A percentile compares a stretch with the other conserved stretches of the same genome.
phyloP scores from a whole-genome alignment of 2,888 invertebrate genomes.

The Pocota personata region DNA sequence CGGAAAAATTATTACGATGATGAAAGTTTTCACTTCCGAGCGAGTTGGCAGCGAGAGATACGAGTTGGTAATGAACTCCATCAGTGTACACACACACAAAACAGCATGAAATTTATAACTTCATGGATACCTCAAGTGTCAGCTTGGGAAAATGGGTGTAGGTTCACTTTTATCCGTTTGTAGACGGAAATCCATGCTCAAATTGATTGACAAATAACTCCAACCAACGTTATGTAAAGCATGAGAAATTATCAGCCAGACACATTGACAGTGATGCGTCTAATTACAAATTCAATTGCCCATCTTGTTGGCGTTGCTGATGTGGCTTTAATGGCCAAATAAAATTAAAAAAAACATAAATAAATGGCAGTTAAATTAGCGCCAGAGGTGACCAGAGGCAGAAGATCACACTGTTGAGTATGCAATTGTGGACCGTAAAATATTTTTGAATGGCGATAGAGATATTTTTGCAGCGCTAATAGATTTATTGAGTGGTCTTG shows the following conservation, averaged over 20 bases:
- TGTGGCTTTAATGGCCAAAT: constrained; percentile 57
- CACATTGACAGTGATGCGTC: constrained; percentile 49
- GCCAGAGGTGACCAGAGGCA: constrained; percentile 13
- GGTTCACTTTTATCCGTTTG: constrained; percentile 3
- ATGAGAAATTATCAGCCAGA: constrained; percentile 1
- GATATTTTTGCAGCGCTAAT: background rate
- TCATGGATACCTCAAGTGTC: background rate
- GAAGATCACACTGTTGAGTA: background rate
- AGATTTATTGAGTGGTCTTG: background rate
- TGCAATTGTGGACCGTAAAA: constrained; percentile 13
- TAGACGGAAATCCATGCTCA: constrained; percentile 8
- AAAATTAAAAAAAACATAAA: constrained; percentile 42
- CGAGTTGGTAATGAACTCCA: background rate
- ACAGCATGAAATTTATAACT: constrained; percentile 9
- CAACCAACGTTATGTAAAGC: constrained; percentile 13
- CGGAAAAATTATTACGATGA: constrained; percentile 36
- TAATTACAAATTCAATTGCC: constrained; percentile 68
- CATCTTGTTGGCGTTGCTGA: constrained; percentile 18
- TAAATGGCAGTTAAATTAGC: constrained; percentile 30
- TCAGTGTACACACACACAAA: background rate
- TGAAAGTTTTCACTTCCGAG: constrained; percentile 64
- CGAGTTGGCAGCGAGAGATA: constrained; percentile 15
- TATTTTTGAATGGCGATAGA: background rate
- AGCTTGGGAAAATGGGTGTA: background rate
- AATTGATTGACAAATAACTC: constrained; percentile 40